Evolutionary conservation across 2,888 invertebrate genomes (phyloP), one percentile per base, ranked within the genome.

Genomic region (Syrista parreyssii): DNA sequence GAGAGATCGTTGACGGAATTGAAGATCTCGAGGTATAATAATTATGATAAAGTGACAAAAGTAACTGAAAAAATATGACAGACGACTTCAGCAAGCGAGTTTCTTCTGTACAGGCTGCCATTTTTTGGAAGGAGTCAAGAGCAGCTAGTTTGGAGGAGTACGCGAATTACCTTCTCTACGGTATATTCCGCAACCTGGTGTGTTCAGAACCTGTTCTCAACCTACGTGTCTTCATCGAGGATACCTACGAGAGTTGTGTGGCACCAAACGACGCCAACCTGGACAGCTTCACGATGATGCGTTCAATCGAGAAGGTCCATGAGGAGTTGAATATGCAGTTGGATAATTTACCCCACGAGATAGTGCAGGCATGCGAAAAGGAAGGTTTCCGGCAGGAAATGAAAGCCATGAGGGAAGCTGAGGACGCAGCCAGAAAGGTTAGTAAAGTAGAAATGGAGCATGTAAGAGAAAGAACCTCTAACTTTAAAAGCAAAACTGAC

Each of bases 231-330:
- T 94, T 94, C 86, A 92, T 95, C 77, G 94, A 95, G 86, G 95
- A 94, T 86, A 93, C 94, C 40, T 95, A 93, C 87, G 94, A 95
- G 88, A 93, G 92, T 73, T 91, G 94, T 71, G 92, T 94, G 35
- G 92, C 91, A 1, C 93, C 94, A 15, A 94, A 93, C 85, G 94
- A 94, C 69, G 92, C 93, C 9, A 93, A 94, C 85, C 90, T 94
- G 79, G 92, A 92, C 74, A 92, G 93, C 77, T 89, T 92, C 75
- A 90, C 92, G 11, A 93, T 94, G 92, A 94, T 95, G 89, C 93
- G 92, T 84, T 92, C 92, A 76, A 92, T 95, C 79, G 95, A 95
- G 89, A 87, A 81, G 76, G 87, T 90, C 2, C 91, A 92, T 86
- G 94, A 94, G 85, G 91, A 93, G 33, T 81, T 89, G 4, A 89